A percentile compares a stretch with the other conserved stretches of the same genome.
Conservation (phyloP, 2,113 vertebrate species). For the Fregata magnificens region DNA sequence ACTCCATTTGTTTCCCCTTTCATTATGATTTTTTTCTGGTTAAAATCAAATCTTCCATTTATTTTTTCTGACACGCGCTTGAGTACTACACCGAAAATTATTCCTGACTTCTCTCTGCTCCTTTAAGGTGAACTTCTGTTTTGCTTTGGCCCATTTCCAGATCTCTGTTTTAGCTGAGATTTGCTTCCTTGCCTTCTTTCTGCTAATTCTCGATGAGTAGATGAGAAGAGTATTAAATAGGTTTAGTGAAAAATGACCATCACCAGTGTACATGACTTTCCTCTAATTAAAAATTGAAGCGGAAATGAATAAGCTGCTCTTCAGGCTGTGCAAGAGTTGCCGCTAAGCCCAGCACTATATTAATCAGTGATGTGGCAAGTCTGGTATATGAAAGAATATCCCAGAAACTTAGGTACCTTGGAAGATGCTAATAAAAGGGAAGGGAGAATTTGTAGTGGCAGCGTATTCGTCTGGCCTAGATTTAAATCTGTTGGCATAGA, state of each 20-base stretch:
- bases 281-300: slow-evolving; percentile 44
- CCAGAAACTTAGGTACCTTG: neutral
- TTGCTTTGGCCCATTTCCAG: neutral
- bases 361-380: neutral
- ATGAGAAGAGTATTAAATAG: slow-evolving; percentile 5
- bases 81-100: neutral
- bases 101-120: neutral
- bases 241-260: slow-evolving; percentile 17
- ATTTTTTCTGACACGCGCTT: fast-evolving
- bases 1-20: neutral
- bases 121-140: neutral
- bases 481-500: neutral
- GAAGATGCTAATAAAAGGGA: neutral
- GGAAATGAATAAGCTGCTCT: slow-evolving; percentile 29
- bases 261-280: neutral
- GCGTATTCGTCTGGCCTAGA: neutral
- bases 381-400: neutral
- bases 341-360: neutral
- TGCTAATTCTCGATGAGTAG: neutral
- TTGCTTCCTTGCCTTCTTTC: neutral
- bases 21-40: neutral
- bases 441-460: neutral
- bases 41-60: neutral
- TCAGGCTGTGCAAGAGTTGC: neutral
- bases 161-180: neutral